phyloP scores from a whole-genome alignment of 2,113 vertebrate species.

The Chunga burmeisteri region DNA sequence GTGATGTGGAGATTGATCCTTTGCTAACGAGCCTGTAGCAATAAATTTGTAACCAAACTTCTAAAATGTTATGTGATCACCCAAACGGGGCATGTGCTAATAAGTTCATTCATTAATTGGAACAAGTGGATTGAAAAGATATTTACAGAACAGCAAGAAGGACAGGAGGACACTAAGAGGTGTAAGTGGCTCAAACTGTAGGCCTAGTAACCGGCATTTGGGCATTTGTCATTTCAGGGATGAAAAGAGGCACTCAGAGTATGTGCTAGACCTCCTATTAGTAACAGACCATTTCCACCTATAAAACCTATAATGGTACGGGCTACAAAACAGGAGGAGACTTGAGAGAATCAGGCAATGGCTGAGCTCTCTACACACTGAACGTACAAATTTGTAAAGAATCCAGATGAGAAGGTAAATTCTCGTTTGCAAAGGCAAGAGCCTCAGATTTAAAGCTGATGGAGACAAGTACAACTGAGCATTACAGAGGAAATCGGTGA shows the following conservation, averaged over 20 bases:
- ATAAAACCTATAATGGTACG: rapidly evolving
- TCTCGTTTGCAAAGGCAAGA: background rate
- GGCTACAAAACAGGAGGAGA: background rate
- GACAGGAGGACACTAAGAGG: background rate
- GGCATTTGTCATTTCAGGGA: no score
- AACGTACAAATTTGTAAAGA: background rate
- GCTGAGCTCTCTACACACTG: background rate
- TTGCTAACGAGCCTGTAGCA: background rate
- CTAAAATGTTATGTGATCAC: rapidly evolving
- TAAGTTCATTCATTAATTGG: background rate
- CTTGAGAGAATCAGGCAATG: background rate
- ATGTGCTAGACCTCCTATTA: no score
- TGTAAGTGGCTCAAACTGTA: background rate
- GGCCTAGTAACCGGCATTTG: background rate
- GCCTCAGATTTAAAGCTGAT: background rate
- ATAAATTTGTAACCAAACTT: background rate
- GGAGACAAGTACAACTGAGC: background rate
- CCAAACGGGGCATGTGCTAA: background rate
- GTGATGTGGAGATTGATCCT: background rate
- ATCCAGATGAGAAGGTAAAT: background rate
- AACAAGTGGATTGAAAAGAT: background rate
- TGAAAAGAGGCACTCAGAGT: background rate
- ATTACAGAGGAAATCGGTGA: background rate
- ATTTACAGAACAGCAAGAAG: background rate
- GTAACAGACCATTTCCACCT: background rate